Evolutionary conservation across 35 echinoderm and acorn worm genomes (phyloP), one percentile per base, ranked within the genome.

Genomic region (Patiria miniata): DNA sequence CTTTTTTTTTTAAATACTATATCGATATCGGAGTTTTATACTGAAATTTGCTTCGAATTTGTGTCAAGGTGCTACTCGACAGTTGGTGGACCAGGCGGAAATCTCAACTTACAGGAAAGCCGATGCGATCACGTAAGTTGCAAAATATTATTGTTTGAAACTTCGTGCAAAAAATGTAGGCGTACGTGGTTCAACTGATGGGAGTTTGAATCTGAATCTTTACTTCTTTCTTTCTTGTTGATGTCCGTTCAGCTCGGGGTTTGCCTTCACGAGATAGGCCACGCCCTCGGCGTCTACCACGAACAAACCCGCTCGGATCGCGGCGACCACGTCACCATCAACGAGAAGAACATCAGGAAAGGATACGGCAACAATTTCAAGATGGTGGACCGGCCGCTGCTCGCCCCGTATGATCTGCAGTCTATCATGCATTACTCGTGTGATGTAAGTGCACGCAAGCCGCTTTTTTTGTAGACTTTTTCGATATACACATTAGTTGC

Each of bases 241-340:
- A n/a, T n/a, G n/a, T n/a, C n/a, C n/a, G n/a, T n/a, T n/a, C 79
- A 90, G 88, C 57, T 83, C 26, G 88, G 88, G 4, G 37, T 51
- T 10, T 32, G 86, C 28, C 32, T 76, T 10, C 89, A 91, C 56
- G 89, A 91, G 76, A 77, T 91, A 44, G 89, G 89, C 5, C 89
- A 91, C 50, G 83, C 89, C 34, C 38, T 86, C 65, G 89, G 89
- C 5, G 58, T 77, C 39, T 78, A 79, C 38, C 89, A 91, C 89
- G 89, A 91, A 54, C 89, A 91, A 22, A 77, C 82, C 5, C 89
- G 89, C 8, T 61, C 83, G 14, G 89, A 91, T 39, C 60, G 89
- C 10, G 83, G 86, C 37, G 56, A 86, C 22, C 69, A 86, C 50
- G 39, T 91, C 51, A 78, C n/a, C 12, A 53, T 91, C 52, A 40